phyloP scores from a whole-genome alignment of 1,140 invertebrate species.

The Hesperophylax magnus region DNA sequence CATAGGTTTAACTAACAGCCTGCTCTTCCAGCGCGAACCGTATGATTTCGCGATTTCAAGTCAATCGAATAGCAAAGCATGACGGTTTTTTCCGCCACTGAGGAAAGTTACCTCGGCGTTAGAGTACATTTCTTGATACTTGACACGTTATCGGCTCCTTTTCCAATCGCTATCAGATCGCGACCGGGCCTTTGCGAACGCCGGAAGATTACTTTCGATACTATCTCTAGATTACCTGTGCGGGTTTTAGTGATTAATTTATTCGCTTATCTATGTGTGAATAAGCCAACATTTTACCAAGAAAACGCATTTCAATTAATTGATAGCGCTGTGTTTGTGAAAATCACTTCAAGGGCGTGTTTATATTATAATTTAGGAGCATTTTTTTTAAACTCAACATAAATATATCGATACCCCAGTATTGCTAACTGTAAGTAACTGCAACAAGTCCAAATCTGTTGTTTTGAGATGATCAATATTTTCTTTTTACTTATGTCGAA shows the following conservation, averaged over 20 bases:
- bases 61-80: slow-evolving; percentile 8
- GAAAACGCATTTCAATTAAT: too few species aligned
- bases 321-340: too few species aligned
- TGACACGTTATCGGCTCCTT: background rate
- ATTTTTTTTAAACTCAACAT: too few species aligned
- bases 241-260: background rate
- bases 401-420: too few species aligned
- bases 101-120: background rate
- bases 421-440: too few species aligned
- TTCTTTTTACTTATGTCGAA: too few species aligned
- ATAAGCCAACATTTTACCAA: background rate
- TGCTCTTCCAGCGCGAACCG: too few species aligned
- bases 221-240: background rate
- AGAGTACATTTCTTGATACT: background rate
- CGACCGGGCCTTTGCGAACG: background rate
- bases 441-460: too few species aligned
- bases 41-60: background rate
- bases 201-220: background rate
- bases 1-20: background rate
- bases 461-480: too few species aligned
- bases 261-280: background rate
- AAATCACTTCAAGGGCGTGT: too few species aligned
- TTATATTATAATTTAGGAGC: too few species aligned
- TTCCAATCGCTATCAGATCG: background rate
- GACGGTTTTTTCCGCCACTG: slow-evolving; percentile 1